phyloP scores from a whole-genome alignment of 2,888 invertebrate genomes.

The Tetragonisca angustula region DNA sequence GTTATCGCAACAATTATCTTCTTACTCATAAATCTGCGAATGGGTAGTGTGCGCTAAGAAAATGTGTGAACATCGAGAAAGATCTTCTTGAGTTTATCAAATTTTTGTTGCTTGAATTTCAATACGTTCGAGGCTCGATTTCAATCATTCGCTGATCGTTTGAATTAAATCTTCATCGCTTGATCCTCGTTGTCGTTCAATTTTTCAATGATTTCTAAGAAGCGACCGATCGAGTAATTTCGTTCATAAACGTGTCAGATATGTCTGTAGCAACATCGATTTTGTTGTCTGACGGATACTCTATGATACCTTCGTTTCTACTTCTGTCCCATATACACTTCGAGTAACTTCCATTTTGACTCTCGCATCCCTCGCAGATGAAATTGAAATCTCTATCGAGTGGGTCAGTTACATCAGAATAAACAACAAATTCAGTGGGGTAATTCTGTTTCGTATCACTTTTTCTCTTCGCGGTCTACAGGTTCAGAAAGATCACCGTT shows the following conservation, averaged over 20 bases:
- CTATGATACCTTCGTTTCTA: conserved; percentile 23
- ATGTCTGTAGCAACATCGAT: conserved; percentile 47
- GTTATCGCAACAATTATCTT: conserved; percentile 18
- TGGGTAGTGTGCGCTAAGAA: background rate
- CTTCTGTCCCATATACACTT: conserved; percentile 21
- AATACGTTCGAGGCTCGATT: too few species aligned
- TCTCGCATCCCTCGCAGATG: conserved; percentile 35
- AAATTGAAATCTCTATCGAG: conserved; percentile 28
- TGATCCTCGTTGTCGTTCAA: background rate
- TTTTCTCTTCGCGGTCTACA: conserved; percentile 57
- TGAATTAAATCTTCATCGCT: background rate
- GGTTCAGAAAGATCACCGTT: conserved; percentile 62
- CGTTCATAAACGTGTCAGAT: conserved; percentile 5
- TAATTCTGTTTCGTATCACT: conserved; percentile 66
- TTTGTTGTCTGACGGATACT: conserved; percentile 16
- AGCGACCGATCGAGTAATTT: conserved; percentile 17
- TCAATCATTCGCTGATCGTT: background rate
- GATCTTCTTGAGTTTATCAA: background rate
- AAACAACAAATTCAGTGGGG: conserved; percentile 62
- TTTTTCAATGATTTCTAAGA: background rate
- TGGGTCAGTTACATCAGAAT: conserved; percentile 22
- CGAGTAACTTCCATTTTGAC: background rate
- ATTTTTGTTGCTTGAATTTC: background rate
- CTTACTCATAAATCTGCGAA: background rate
- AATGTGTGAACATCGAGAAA: background rate